Evolutionary conservation across 2,113 vertebrate species (phyloP).

Genomic region (Petaurus breviceps): DNA sequence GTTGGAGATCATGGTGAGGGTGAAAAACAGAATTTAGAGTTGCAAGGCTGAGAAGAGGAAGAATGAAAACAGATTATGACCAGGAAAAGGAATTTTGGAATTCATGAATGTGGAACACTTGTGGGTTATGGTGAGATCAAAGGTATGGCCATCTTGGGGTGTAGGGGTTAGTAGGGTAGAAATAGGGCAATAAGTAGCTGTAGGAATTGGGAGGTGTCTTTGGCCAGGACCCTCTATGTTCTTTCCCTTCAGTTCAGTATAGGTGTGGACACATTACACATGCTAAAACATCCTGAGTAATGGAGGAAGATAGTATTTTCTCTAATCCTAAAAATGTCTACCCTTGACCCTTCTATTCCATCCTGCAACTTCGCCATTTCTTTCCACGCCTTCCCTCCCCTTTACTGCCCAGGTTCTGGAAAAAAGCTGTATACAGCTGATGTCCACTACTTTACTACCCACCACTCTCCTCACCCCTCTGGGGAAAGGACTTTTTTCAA

Average conservation of each 20-base stretch:
- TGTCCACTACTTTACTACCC: not conserved
- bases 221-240: not conserved
- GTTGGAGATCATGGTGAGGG: not conserved
- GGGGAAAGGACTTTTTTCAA: not conserved
- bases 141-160: not conserved
- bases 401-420: not conserved
- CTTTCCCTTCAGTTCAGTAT: not conserved
- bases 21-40: not conserved
- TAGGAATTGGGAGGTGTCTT: not conserved
- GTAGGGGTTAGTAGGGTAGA: not conserved
- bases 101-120: not conserved
- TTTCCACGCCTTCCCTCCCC: not conserved
- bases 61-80: not conserved
- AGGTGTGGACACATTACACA: not conserved
- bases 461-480: not conserved
- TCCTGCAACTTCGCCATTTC: not conserved
- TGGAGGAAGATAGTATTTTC: not conserved
- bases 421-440: not conserved
- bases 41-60: not conserved
- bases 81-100: not conserved
- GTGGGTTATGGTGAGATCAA: too few species aligned
- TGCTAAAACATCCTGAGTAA: not conserved
- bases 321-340: not conserved
- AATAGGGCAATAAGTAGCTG: not conserved
- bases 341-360: not conserved